Evolutionary conservation across 2,113 vertebrate genomes (phyloP).

Genomic region (Eira barbara): DNA sequence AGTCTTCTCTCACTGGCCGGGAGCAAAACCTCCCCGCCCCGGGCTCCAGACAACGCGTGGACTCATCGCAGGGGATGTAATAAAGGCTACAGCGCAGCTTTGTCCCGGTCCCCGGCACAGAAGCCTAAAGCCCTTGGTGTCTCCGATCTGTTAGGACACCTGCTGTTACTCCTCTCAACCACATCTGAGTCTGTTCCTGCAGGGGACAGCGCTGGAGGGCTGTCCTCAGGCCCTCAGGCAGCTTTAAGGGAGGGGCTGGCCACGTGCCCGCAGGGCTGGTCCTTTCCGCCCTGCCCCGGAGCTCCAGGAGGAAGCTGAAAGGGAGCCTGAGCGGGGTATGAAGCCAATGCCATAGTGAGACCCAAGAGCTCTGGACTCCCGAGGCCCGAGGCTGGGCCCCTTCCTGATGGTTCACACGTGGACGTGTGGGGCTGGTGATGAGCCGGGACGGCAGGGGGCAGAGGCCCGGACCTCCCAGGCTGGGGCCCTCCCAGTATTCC

Average conservation of each 20-base stretch:
- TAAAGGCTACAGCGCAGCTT: neutral
- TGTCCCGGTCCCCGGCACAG: neutral
- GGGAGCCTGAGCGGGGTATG: neutral
- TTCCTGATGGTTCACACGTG: neutral
- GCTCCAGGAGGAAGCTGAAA: neutral
- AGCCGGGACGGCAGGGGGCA: accelerated
- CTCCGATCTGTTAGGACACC: no score
- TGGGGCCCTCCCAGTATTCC: neutral
- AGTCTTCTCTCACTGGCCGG: neutral
- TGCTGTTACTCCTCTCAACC: neutral
- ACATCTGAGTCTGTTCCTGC: neutral
- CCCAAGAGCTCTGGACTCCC: neutral
- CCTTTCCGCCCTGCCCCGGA: neutral
- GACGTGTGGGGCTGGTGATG: neutral
- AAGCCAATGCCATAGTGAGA: no score
- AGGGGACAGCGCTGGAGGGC: accelerated
- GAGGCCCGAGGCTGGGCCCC: neutral
- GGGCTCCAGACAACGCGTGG: no score
- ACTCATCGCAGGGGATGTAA: no score
- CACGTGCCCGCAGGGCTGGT: neutral
- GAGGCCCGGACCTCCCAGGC: neutral
- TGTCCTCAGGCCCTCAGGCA: neutral
- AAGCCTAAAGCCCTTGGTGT: neutral
- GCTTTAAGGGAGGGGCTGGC: neutral
- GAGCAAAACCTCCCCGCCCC: neutral